Evolutionary conservation across 2,797 vertebrate genomes (phyloP).

Genomic region (Siniperca obscura): DNA sequence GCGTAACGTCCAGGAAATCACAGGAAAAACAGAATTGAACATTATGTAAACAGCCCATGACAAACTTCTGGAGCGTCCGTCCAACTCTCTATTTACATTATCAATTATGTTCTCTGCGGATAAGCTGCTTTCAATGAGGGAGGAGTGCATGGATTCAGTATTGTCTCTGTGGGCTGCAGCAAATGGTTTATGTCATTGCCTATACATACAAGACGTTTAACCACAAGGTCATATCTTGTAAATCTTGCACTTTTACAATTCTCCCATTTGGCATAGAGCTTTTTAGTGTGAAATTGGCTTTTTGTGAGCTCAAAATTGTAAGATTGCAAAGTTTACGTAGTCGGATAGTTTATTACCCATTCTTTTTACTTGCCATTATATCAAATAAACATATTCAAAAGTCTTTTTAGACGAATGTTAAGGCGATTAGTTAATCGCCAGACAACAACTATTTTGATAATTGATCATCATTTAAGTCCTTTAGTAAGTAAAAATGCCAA

Average conservation of each 20-base stretch:
- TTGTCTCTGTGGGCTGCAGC: conserved; percentile 66
- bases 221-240: background rate
- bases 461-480: background rate
- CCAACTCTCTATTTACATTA: conserved; percentile 84
- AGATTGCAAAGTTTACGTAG: background rate
- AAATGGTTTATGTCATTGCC: conserved; percentile 76
- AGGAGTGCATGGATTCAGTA: conserved; percentile 49
- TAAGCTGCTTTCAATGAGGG: conserved; percentile 72
- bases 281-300: background rate
- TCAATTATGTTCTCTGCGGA: conserved; percentile 81
- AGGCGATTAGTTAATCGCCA: background rate
- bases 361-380: background rate
- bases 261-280: background rate
- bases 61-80: conserved; percentile 78
- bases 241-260: conserved; percentile 25
- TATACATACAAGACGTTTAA: background rate
- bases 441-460: background rate
- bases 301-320: background rate
- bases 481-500: background rate
- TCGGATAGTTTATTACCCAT: background rate
- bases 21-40: conserved; percentile 83
- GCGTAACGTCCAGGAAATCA: conserved; percentile 84
- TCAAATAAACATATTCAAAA: background rate
- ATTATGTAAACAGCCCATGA: conserved; percentile 84
- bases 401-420: background rate